These are phyloP conservation scores for Corythucha ciliata DNA, from an alignment of 2,888 invertebrate species.

Conservation along the genomic window DNA sequence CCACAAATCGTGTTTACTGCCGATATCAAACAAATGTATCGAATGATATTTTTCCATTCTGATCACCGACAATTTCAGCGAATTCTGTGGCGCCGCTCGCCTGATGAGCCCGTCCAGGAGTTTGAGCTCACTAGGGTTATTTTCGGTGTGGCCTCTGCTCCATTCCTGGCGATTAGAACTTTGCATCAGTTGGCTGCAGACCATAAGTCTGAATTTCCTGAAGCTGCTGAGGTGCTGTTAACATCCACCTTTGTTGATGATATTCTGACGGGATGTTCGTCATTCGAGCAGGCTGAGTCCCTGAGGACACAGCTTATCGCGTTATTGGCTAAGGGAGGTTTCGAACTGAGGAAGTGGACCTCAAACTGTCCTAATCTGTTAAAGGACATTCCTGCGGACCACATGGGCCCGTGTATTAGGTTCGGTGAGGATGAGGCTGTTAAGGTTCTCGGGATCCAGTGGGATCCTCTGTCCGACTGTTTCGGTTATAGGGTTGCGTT, in stretches of 20 bases:
- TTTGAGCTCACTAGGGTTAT: neutral
- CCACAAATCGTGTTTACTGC: neutral
- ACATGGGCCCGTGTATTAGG: too few relatives aligned
- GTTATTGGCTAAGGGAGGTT: neutral
- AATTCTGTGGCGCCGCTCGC: neutral
- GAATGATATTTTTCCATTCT: neutral
- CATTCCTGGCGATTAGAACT: neutral
- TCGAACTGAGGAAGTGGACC: conserved; percentile 16
- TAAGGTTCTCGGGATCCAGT: conserved; percentile 29
- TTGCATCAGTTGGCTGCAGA: neutral
- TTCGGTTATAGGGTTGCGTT: conserved; percentile 20
- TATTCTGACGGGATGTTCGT: neutral
- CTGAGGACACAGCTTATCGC: neutral
- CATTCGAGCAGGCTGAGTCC: neutral
- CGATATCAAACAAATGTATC: neutral
- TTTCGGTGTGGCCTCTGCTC: neutral
- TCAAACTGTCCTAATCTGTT: conserved; percentile 11
- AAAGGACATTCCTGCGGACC: neutral
- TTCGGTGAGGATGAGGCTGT: conserved; percentile 19
- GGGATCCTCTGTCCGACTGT: conserved; percentile 24
- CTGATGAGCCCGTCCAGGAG: neutral
- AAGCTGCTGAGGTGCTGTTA: neutral
- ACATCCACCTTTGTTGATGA: neutral
- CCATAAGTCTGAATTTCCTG: neutral
- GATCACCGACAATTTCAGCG: neutral